These are phyloP conservation scores for Molorchus minor DNA, from an alignment of 2,888 invertebrate genomes.

Conservation along the genomic window DNA sequence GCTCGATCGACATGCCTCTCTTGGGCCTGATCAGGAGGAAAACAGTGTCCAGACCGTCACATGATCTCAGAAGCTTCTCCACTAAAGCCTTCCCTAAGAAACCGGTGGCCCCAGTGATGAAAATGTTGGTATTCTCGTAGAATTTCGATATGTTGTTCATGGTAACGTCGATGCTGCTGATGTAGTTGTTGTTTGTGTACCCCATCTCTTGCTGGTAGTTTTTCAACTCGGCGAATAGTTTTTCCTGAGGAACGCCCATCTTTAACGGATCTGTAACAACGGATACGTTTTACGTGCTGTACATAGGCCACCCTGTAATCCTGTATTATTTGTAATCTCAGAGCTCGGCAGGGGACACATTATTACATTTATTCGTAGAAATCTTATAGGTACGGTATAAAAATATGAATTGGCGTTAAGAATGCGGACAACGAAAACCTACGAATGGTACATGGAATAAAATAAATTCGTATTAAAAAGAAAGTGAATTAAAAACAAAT, in stretches of 20 bases:
- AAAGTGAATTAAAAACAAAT: too few relatives aligned
- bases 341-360: too few relatives aligned
- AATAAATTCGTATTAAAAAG: too few relatives aligned
- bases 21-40: constrained; percentile 84
- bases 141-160: constrained; percentile 55
- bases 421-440: too few relatives aligned
- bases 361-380: too few relatives aligned
- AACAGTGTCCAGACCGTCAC: constrained; percentile 79
- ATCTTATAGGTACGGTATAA: too few relatives aligned
- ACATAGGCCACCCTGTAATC: too few relatives aligned
- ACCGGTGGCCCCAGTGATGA: constrained; percentile 60
- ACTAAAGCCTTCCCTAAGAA: constrained; percentile 93
- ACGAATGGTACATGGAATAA: too few relatives aligned
- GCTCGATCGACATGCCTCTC: constrained; percentile 73
- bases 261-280: constrained; percentile 5
- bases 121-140: constrained; percentile 57
- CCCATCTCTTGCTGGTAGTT: constrained; percentile 3
- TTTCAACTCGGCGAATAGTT: constrained; percentile 24
- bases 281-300: too few relatives aligned
- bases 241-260: constrained; percentile 38
- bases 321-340: too few relatives aligned
- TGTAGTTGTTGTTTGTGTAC: constrained; percentile 32
- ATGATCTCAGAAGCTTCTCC: constrained; percentile 90
- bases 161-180: constrained; percentile 34
- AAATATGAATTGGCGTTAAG: too few relatives aligned